A percentile compares a stretch with the other conserved stretches of the same genome.
Evolutionary conservation across 1,140 invertebrate species (phyloP).

Genomic region (Mamestra configurata): DNA sequence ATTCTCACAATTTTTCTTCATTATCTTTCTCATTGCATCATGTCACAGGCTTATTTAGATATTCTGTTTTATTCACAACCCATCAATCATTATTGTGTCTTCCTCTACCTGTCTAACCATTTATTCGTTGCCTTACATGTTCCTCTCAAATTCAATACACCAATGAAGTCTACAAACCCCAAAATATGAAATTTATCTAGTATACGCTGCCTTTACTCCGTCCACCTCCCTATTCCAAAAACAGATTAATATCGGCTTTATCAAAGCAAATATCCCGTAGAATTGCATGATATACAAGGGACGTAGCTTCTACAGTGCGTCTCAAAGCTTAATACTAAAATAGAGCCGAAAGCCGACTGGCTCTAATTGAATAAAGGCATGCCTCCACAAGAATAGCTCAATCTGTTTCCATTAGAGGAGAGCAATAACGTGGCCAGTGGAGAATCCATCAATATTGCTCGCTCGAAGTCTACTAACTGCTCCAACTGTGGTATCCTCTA

Average conservation of each 20-base stretch:
- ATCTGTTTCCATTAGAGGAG: slow-evolving; percentile 53
- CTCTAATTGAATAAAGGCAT: slow-evolving; percentile 50
- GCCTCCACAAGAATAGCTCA: slow-evolving; percentile 53
- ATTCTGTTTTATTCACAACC: no score
- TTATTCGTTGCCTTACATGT: no score
- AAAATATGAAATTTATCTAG: neutral
- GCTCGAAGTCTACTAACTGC: slow-evolving; percentile 43
- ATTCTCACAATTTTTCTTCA: no score
- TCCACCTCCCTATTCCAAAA: neutral
- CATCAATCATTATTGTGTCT: no score
- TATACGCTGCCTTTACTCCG: no score
- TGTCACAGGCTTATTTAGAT: no score
- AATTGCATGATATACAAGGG: slow-evolving; percentile 11
- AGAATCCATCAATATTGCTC: slow-evolving; percentile 56
- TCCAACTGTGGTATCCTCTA: slow-evolving; percentile 31
- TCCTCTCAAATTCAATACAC: no score
- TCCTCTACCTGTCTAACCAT: no score
- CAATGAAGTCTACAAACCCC: neutral
- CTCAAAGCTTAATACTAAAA: slow-evolving; percentile 42
- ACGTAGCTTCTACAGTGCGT: slow-evolving; percentile 1
- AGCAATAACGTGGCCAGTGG: slow-evolving; percentile 47
- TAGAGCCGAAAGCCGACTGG: slow-evolving; percentile 27
- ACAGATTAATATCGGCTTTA: slow-evolving; percentile 10
- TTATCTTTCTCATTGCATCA: no score
- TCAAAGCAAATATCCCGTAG: neutral